Base-by-base conservation (phyloP, 2,888 invertebrate genomes). In the Xylota sylvarum region DNA sequence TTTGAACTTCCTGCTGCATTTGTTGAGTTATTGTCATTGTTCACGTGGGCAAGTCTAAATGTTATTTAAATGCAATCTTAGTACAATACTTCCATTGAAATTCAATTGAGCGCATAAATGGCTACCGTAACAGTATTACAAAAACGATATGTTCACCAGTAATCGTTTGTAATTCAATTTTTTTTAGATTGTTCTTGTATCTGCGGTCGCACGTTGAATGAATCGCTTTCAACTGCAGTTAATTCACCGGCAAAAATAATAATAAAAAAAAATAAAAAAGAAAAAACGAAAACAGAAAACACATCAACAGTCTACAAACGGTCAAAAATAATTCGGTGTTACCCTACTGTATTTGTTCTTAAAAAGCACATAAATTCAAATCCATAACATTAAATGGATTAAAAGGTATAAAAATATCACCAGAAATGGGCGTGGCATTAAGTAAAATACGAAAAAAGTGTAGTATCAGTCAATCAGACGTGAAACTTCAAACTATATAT, bases 71-170 rank as follows among this genome's bases (percentile, higher is more conserved):
- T 50, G 27, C 52, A 58, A 37, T 58, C 4, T 27, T 9, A 5
- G 19, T 23, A 35, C 17, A 23, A 23, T 23, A 40, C 43, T 60
- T 23, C 60, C n/a, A 43, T 62, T 30, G 27, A 46, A 46, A 62
- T 27, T 23, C 30, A 43, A 62, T 62, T 62, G 62, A 62, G 62
- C 62, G 43, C 30, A n/a, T 62, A 46, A 62, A 46, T 27, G 23
- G 23, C 23, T 23, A 62, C 46, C 40, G 43, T 46, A 27, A 62
- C 27, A 27, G 46, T 30, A 17, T 43, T 60, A 6, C 23, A 43
- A 12, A 60, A 60, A 14, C n/a, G 0, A 30, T 46, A 30, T 35
- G 30, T 50, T 23, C 50, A 37, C 35, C 32, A 58, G 50, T 52
- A 40, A 60, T 35, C 4, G 46, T 9, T 43, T 19, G 14, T 43